Evolutionary conservation across 2,797 vertebrate species (phyloP).

Genomic region (Eleutherodactylus coqui): DNA sequence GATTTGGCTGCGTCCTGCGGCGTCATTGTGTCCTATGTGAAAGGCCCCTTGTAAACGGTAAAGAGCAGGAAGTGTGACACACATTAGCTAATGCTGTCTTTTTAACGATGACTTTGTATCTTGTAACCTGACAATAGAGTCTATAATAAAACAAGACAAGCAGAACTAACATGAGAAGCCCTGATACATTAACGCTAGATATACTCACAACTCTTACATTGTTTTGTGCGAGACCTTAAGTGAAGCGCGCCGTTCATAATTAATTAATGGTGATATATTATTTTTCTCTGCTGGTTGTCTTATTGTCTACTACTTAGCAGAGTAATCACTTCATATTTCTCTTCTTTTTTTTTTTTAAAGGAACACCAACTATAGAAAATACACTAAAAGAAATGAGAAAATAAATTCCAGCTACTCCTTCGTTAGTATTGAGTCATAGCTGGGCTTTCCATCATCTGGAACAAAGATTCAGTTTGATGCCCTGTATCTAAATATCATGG

Average conservation of each 20-base stretch:
- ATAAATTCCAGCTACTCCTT: background rate
- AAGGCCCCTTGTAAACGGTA: too few relatives aligned
- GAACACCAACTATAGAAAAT: background rate
- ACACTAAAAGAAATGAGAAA: background rate
- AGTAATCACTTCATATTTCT: background rate
- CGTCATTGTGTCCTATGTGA: too few relatives aligned
- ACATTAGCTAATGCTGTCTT: constrained; percentile 24
- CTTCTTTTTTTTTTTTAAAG: constrained; percentile 22
- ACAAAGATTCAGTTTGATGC: background rate
- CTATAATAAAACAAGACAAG: constrained; percentile 43
- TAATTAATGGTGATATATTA: constrained; percentile 35
- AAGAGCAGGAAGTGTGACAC: background rate
- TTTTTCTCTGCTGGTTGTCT: constrained; percentile 33
- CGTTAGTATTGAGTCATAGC: background rate
- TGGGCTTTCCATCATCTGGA: background rate
- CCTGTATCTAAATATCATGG: background rate
- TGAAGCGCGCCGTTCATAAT: constrained; percentile 29
- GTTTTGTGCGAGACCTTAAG: constrained; percentile 23
- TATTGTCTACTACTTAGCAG: background rate
- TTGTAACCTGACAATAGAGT: constrained; percentile 17
- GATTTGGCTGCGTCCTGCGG: too few relatives aligned
- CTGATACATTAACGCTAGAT: constrained; percentile 24
- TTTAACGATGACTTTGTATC: constrained; percentile 20
- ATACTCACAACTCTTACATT: constrained; percentile 15
- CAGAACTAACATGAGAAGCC: constrained; percentile 19